Evolutionary conservation across 2,888 invertebrate genomes (phyloP).

Genomic region (Drosophila cognata): DNA sequence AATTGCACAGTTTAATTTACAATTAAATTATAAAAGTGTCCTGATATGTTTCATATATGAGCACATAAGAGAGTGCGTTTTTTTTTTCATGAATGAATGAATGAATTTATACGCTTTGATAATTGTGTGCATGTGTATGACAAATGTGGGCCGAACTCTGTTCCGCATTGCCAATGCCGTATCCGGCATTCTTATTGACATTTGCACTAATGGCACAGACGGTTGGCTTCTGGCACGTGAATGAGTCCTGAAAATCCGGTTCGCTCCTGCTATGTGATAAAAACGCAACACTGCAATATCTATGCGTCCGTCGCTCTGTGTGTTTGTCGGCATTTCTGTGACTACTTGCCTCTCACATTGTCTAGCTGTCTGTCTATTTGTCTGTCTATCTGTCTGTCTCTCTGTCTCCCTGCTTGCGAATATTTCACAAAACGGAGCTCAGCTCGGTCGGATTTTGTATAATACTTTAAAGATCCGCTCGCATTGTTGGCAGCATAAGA

Average conservation of each 20-base stretch:
- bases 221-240: conserved; percentile 16
- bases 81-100: not conserved
- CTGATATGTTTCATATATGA: conserved; percentile 58
- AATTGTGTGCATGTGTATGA: not conserved
- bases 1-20: conserved; percentile 4
- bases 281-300: conserved; percentile 49
- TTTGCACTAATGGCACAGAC: conserved; percentile 57
- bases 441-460: conserved; percentile 32
- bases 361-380: conserved; percentile 11
- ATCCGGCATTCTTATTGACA: conserved; percentile 51
- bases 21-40: conserved; percentile 42
- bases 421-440: conserved; percentile 37
- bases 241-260: conserved; percentile 1
- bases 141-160: conserved; percentile 29
- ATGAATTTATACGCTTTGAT: not conserved
- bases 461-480: conserved; percentile 25
- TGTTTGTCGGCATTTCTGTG: conserved; percentile 1
- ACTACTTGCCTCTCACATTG: conserved; percentile 6
- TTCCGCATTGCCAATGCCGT: conserved; percentile 29
- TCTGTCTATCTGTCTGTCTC: not conserved
- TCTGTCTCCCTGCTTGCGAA: conserved; percentile 9
- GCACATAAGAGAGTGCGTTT: not conserved
- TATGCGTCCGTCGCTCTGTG: conserved; percentile 1
- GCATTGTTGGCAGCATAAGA: conserved; percentile 11
- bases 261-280: conserved; percentile 28